Evolutionary conservation across 1,140 invertebrate species (phyloP), one percentile per base, ranked within the genome.

Genomic region (Sipha flava): DNA sequence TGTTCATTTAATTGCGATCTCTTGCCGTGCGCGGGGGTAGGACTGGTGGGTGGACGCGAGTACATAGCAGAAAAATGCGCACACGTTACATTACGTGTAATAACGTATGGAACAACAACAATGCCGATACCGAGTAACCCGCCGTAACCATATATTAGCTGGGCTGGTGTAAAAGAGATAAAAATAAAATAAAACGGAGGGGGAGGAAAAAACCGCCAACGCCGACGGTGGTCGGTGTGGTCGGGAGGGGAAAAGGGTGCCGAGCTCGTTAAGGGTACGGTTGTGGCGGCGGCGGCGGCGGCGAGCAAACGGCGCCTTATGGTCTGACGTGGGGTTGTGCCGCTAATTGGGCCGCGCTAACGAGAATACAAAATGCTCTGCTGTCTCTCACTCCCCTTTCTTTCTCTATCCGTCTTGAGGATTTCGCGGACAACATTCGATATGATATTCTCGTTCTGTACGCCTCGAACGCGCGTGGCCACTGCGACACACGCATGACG

Each of bases 301-400:
- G 43, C 70, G 70, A 37, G 52, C 47, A 37, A 54, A 54, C 47
- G 73, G 73, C 73, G 73, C 73, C 73, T 77, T 57, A 77, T 57
- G 73, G 73, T 77, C 73, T 77, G 73, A 59, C 73, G 52, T 59
- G 49, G 34, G 73, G 49, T 29, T 40, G 52, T 54, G 31, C 49
- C 73, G 73, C 49, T 77, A 77, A 77, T 77, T 77, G 73, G 73
- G 34, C 73, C 23, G 49, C 73, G 73, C 47, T 77, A 57, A 77
- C 47, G 73, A 77, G 49, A 77, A 77, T 57, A 77, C 73, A 77
- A 77, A 77, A 77, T 37, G 52, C 21, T 57, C 34, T 21, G 54
- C 54, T 21, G 4, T 40, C 37, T 40, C 37, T 40, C 37, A n/a
- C n/a, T n/a, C n/a, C n/a, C 10, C 37, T 29, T 7, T n/a, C 3